phyloP scores from a whole-genome alignment of 2,113 vertebrate genomes.

The Hydrochoerus hydrochaeris region DNA sequence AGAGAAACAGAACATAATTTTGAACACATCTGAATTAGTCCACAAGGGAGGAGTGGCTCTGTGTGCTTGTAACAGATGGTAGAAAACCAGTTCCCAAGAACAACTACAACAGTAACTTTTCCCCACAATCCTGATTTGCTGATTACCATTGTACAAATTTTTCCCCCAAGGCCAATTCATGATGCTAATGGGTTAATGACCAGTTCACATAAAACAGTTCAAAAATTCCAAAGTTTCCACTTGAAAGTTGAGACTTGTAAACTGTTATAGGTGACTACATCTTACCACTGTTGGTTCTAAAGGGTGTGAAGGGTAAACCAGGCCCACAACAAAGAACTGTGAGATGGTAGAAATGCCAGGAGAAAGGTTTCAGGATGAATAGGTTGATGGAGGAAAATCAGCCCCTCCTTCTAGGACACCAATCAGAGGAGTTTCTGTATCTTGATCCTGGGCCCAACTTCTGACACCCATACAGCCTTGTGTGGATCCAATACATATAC shows the following conservation, averaged over 20 bases:
- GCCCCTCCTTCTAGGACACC: not conserved
- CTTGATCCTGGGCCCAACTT: not conserved
- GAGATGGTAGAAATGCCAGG: not conserved
- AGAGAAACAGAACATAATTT: not conserved
- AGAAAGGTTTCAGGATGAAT: not conserved
- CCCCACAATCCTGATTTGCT: not conserved
- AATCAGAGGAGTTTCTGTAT: not conserved
- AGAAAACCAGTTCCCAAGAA: not conserved
- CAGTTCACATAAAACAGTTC: not conserved
- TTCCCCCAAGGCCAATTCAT: not conserved
- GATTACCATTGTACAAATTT: too few species aligned
- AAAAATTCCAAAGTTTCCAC: not conserved
- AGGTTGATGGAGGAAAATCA: not conserved
- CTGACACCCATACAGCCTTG: not conserved
- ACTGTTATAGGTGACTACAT: not conserved
- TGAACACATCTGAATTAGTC: not conserved
- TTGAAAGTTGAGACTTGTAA: not conserved
- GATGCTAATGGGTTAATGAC: not conserved
- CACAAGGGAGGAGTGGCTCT: not conserved
- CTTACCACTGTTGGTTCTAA: not conserved
- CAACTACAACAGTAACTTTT: not conserved
- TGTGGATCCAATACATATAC: accelerated
- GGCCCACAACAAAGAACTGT: not conserved
- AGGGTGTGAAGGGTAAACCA: not conserved
- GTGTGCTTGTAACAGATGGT: not conserved